Evolutionary conservation across 2,888 invertebrate genomes (phyloP), one percentile per base, ranked within the genome.

Genomic region (Catocala fraxini): DNA sequence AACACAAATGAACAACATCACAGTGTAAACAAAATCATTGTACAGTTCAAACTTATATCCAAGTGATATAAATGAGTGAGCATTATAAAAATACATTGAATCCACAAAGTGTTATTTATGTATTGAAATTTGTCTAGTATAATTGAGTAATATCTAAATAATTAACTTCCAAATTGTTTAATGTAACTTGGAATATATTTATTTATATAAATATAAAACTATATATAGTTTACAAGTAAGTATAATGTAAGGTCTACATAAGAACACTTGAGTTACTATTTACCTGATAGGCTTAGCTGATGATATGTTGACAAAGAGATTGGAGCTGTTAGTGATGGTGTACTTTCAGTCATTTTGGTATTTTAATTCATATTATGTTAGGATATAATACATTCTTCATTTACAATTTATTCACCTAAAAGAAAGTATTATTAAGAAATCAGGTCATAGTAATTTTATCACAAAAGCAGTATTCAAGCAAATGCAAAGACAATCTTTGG

Each of bases 261-360:
- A 5, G 9, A 39, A 39, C 35, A 39, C 35, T 39, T 39, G 35
- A 39, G 35, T 39, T 39, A 39, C 35, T 39, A 13, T 51, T 70
- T 86, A 92, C 93, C 93, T 87, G 92, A 92, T 69, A 94, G 80
- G 80, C 93, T 92, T 53, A 94, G 88, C 77, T 94, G 94, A 79
- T 94, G 91, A 86, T 93, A 94, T 85, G 93, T 92, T 70, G 93
- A 87, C 65, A 93, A 79, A 61, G 92, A 90, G 81, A 92, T 91
- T 53, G 93, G 91, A 75, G 92, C 84, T 77, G 92, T 91, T 67
- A 93, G 86, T 71, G 86, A 80, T 76, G 91, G 83, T 77, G 84
- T 84, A 76, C 76, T 89, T 82, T 93, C 93, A 80, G 91, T 89
- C 93, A 94, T 94, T 81, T 79, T 93, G 88, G 80, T 68, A 73